phyloP scores from a whole-genome alignment of 2,888 invertebrate species.

The Ichneumoninae sp. region DNA sequence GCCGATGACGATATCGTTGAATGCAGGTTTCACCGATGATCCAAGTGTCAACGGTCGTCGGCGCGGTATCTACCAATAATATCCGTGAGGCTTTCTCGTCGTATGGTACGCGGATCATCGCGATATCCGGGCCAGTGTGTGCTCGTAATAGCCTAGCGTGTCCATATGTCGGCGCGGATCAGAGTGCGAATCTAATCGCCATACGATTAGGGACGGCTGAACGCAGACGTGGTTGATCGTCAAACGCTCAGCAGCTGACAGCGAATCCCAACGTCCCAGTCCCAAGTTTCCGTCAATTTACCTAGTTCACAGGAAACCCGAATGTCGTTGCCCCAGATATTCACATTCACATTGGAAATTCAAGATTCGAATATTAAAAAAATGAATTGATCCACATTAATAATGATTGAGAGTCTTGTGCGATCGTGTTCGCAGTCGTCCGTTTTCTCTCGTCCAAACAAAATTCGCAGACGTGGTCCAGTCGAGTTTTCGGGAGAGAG shows the following conservation, averaged over 20 bases:
- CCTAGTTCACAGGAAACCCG: constrained; percentile 8
- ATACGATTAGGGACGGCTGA: constrained; percentile 45
- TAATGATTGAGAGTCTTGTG: constrained; percentile 21
- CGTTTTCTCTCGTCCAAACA: background rate
- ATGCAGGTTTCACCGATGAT: background rate
- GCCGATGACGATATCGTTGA: constrained; percentile 31
- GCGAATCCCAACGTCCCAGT: background rate
- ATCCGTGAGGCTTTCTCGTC: background rate
- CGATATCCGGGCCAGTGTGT: background rate
- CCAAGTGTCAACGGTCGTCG: constrained; percentile 9
- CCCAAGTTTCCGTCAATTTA: background rate
- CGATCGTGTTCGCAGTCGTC: background rate
- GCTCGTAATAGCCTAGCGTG: constrained; percentile 14
- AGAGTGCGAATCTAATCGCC: constrained; percentile 55
- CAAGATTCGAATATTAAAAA: background rate
- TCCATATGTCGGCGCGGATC: constrained; percentile 34
- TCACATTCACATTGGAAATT: background rate
- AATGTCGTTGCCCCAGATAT: background rate
- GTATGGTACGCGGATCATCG: background rate
- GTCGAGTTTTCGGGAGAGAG: constrained; percentile 23
- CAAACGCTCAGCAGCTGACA: constrained; percentile 41
- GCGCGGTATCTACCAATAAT: background rate
- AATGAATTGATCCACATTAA: constrained; percentile 6
- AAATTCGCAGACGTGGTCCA: background rate
- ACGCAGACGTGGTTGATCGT: constrained; percentile 39